Evolutionary conservation across 2,113 vertebrate genomes (phyloP).

Genomic region (Raja brachyura): DNA sequence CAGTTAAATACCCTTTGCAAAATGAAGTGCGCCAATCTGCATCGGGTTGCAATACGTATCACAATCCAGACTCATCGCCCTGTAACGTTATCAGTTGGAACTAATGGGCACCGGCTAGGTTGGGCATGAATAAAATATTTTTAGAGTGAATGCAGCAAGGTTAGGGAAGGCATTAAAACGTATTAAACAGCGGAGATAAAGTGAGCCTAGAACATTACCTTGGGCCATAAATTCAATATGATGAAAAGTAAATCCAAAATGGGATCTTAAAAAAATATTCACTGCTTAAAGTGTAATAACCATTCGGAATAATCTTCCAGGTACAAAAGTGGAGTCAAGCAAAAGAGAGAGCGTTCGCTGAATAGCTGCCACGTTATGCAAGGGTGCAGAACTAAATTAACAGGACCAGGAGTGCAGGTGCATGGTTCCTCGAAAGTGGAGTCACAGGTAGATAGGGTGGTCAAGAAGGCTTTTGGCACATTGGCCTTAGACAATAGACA

Average conservation of each 20-base stretch:
- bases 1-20: neutral
- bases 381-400: too few relatives aligned
- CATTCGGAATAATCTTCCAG: neutral
- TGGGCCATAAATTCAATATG: neutral
- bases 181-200: neutral
- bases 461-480: too few relatives aligned
- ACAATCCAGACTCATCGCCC: neutral
- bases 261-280: neutral
- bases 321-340: neutral
- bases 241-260: constrained; percentile 32
- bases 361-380: neutral
- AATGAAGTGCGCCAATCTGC: neutral
- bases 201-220: neutral
- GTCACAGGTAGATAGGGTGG: too few relatives aligned
- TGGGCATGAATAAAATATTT: constrained; percentile 9
- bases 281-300: neutral
- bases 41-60: neutral
- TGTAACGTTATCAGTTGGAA: neutral
- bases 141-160: neutral
- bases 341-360: neutral
- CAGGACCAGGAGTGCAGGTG: too few relatives aligned
- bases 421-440: too few relatives aligned
- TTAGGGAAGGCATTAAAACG: neutral
- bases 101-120: neutral
- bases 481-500: too few relatives aligned